Conservation (phyloP, 1,140 invertebrate genomes). For the Globodera ellingtonae region DNA sequence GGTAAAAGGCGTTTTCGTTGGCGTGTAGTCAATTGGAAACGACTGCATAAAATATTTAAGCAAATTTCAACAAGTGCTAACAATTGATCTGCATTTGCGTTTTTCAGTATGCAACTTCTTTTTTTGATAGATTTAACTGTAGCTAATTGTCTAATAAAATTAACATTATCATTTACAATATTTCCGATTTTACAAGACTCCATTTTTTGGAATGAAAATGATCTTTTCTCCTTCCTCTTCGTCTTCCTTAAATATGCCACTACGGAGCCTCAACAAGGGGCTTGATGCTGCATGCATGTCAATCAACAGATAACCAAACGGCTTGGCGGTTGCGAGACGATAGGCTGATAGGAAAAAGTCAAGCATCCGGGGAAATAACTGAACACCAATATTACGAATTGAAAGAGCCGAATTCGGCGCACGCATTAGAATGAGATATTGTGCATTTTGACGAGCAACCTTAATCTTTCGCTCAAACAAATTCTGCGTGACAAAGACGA, state of each 20-base stretch:
- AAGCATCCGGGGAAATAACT: neutral
- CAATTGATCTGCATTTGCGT: conserved; percentile 9
- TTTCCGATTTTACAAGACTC: neutral
- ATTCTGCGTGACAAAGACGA: too few species aligned
- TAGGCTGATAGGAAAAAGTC: conserved; percentile 24
- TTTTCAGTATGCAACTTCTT: neutral
- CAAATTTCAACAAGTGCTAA: conserved; percentile 19
- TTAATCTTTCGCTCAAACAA: too few species aligned
- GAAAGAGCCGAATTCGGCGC: too few species aligned
- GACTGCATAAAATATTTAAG: neutral
- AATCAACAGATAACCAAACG: conserved; percentile 20
- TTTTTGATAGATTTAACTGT: conserved; percentile 8
- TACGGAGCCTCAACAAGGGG: conserved; percentile 11
- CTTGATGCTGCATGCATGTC: conserved; percentile 23
- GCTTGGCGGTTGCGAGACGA: conserved; percentile 1
- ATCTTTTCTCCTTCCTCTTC: conserved; percentile 14
- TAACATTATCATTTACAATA: conserved; percentile 12
- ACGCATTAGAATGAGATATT: too few species aligned
- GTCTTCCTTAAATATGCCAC: conserved; percentile 24
- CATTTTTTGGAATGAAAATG: conserved; percentile 31
- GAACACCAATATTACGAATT: too few species aligned
- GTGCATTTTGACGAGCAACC: too few species aligned
- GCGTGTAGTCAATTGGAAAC: neutral
- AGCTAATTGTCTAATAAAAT: conserved; percentile 17
- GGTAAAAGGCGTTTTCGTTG: neutral